Evolutionary conservation across 2,888 invertebrate genomes (phyloP).

Genomic region (Augiades crinisus): DNA sequence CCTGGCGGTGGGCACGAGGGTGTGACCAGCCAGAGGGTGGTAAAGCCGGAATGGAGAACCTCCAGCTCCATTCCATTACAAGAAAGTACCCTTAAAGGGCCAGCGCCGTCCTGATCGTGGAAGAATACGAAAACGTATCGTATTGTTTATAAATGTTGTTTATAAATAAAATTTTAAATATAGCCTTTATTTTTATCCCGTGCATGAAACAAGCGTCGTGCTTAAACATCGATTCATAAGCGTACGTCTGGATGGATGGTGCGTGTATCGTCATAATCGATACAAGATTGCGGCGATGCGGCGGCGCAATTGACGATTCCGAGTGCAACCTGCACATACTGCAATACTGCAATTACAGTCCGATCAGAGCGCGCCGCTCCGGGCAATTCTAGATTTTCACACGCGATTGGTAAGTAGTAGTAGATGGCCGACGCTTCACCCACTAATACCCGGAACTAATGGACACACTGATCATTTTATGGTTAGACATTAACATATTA

Average conservation of each 20-base stretch:
- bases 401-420: constrained; percentile 51
- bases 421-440: constrained; percentile 27
- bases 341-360: constrained; percentile 61
- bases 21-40: too few species aligned
- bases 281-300: constrained; percentile 57
- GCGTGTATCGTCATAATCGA: constrained; percentile 61
- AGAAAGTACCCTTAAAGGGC: too few species aligned
- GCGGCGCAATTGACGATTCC: constrained; percentile 42
- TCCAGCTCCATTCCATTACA: too few species aligned
- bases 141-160: neutral
- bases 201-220: constrained; percentile 9
- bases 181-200: constrained; percentile 9
- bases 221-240: constrained; percentile 18
- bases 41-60: too few species aligned
- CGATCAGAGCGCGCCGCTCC: constrained; percentile 49
- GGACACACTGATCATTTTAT: constrained; percentile 38
- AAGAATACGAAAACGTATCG: constrained; percentile 1
- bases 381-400: constrained; percentile 61
- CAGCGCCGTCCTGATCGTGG: too few species aligned
- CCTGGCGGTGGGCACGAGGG: too few species aligned
- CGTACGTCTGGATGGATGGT: constrained; percentile 29
- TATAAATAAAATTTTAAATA: too few species aligned
- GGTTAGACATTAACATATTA: constrained; percentile 30
- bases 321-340: constrained; percentile 51
- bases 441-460: constrained; percentile 41